These are phyloP conservation scores for Acinonyx jubatus DNA, from an alignment of 2,113 vertebrate genomes.

Conservation along the genomic window DNA sequence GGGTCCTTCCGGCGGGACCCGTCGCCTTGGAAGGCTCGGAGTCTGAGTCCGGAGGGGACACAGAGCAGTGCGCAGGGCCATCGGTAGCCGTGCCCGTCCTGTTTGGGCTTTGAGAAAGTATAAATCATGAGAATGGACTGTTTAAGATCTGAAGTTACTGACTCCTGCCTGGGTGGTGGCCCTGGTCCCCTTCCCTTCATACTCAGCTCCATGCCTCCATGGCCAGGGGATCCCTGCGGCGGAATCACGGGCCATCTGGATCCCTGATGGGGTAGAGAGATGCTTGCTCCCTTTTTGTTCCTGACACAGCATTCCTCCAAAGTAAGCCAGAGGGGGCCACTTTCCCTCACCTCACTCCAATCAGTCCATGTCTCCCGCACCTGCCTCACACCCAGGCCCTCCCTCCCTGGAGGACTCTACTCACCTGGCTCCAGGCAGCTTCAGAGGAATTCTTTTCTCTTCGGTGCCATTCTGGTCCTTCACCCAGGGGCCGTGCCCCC, in stretches of 20 bases:
- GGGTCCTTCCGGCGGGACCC: neutral
- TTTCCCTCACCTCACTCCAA: neutral
- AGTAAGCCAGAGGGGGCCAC: neutral
- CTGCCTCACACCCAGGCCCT: neutral
- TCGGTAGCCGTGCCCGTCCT: neutral
- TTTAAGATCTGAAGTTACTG: neutral
- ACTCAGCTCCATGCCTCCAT: no score
- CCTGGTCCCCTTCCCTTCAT: no score
- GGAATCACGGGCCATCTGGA: neutral
- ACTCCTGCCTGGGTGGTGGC: neutral
- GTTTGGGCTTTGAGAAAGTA: neutral
- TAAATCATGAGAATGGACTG: neutral
- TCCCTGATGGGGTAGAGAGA: neutral
- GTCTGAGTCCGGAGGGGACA: neutral
- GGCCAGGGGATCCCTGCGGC: neutral
- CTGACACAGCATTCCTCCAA: neutral
- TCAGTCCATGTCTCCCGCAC: neutral
- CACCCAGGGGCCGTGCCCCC: neutral
- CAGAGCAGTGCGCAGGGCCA: neutral
- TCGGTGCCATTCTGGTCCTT: neutral
- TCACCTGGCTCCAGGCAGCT: neutral
- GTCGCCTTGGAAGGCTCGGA: neutral
- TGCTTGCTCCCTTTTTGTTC: neutral
- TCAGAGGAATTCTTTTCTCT: neutral
- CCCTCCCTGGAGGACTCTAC: neutral